Conservation (phyloP, 1,140 invertebrate genomes). For the Thaumatotibia leucotreta region DNA sequence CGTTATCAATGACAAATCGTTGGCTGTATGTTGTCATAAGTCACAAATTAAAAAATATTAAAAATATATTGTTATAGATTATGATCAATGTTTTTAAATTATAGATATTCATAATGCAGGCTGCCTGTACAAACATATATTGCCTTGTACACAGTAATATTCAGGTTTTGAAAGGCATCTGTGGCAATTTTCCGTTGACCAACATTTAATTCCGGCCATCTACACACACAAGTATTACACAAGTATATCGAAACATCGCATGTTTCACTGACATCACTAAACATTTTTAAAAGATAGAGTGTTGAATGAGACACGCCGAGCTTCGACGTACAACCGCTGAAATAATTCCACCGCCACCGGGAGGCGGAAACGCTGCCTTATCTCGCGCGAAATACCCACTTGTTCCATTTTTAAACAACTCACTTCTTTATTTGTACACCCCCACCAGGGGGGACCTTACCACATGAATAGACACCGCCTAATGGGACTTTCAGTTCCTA, state of each 20-base stretch:
- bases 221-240: no score
- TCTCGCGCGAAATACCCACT: conserved; percentile 66
- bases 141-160: no score
- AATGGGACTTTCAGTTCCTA: conserved; percentile 74
- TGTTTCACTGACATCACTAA: conserved; percentile 39
- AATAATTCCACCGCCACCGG: conserved; percentile 60
- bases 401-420: conserved; percentile 76
- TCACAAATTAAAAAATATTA: no score
- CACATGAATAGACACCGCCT: conserved; percentile 72
- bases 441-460: conserved; percentile 40
- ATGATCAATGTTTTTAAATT: no score
- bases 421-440: conserved; percentile 68
- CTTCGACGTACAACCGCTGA: conserved; percentile 63
- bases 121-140: no score
- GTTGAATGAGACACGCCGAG: conserved; percentile 69
- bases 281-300: conserved; percentile 71
- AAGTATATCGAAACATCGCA: conserved; percentile 18
- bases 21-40: no score
- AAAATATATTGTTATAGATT: no score
- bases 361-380: conserved; percentile 72
- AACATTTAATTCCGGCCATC: no score
- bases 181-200: no score
- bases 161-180: no score
- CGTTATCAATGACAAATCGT: no score
- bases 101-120: no score